Evolutionary conservation across 2,888 invertebrate genomes (phyloP), one percentile per base, ranked within the genome.

Genomic region (Volucella bombylans): DNA sequence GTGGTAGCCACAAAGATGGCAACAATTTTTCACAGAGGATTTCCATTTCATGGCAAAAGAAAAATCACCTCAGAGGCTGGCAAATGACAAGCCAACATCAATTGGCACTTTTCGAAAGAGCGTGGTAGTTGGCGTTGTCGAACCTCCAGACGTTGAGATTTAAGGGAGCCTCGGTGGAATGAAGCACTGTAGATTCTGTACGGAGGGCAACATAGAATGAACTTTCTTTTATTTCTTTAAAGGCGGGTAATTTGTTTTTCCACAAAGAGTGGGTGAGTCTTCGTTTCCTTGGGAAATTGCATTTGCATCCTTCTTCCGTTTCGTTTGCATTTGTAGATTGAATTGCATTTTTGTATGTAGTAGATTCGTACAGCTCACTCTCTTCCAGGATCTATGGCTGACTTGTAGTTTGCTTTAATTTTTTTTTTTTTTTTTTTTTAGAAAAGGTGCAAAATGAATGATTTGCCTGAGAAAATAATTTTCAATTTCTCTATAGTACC

Each of bases 11-110:
- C 62, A 72, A 82, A 68, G 67, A 73, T 72, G 72, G 78, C 50
- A 78, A 64, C 55, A 39, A 78, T 73, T 79, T 78, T 68, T 82
- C 62, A 73, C 62, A 52, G 67, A 68, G 67, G 55, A 73, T 73
- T 82, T 82, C 57, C 78, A 82, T 82, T 78, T 82, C 54, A 45
- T 38, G 62, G 47, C 31, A 61, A 57, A 57, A 82, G 82, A 82
- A 78, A 82, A 82, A 82, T 78, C 72, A 78, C 82, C 67, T 72
- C 50, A 52, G 68, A 69, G 78, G 68, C 82, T 72, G 57, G 43
- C 49, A 82, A 78, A 82, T 82, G 82, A 82, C 73, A 82, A 73
- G 78, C 78, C 73, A 73, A 64, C 82, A 82, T 82, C 68, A 78
- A 82, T 82, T 79, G 73, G 73, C 67, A 79, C 79, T 82, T 57